A percentile compares a stretch with the other conserved stretches of the same genome.
phyloP scores from a whole-genome alignment of 1,140 invertebrate species.

The Melipona quadrifasciata region DNA sequence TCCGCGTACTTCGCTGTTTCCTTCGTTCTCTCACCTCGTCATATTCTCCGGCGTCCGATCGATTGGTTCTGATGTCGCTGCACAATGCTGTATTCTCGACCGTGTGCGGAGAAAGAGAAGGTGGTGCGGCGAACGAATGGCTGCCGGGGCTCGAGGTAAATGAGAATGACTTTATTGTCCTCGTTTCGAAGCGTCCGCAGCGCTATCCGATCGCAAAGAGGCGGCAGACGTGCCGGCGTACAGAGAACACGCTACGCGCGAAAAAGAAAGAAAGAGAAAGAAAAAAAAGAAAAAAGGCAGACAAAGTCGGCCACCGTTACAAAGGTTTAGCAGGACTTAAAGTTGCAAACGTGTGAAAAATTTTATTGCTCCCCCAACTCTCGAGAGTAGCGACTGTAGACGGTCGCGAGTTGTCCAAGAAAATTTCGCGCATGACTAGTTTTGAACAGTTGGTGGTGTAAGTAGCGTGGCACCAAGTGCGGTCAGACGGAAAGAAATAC shows the following conservation, averaged over 20 bases:
- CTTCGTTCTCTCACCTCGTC: conserved; percentile 11
- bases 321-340: no score
- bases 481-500: no score
- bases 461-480: no score
- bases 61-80: neutral
- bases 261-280: no score
- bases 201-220: conserved; percentile 39
- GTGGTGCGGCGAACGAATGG: neutral
- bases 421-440: no score
- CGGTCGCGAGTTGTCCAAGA: no score
- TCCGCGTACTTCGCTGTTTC: neutral
- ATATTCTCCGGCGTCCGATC: neutral
- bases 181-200: conserved; percentile 48
- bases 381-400: no score
- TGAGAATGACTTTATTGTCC: conserved; percentile 64
- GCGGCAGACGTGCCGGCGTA: neutral
- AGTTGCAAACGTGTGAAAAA: no score
- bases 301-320: no score
- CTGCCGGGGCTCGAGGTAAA: conserved; percentile 46
- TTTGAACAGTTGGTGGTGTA: no score
- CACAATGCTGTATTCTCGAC: conserved; percentile 18
- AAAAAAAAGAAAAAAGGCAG: no score
- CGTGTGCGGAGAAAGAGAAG: neutral
- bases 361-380: no score
- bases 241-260: neutral